Percentiles rank a stretch among this genome's conserved stretches.
phyloP scores from a whole-genome alignment of 2,797 vertebrate genomes.

The Pseudochirops corinnae region DNA sequence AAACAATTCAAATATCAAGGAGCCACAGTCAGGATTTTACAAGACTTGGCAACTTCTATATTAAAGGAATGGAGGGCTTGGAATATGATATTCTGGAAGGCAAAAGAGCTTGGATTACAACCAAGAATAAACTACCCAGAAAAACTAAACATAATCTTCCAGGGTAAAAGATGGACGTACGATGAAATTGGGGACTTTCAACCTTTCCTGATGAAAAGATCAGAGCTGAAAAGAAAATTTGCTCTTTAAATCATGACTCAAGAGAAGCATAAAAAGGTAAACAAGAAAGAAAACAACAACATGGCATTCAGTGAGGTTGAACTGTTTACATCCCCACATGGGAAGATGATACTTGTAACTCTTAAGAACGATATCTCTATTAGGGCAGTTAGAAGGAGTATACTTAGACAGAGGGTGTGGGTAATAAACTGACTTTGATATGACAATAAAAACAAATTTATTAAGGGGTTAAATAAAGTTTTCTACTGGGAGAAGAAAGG shows the following conservation, averaged over 20 bases:
- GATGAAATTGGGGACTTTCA: background rate
- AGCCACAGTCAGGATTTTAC: too few species aligned
- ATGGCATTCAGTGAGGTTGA: background rate
- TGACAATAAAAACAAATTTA: background rate
- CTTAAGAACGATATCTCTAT: background rate
- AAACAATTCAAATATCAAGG: too few species aligned
- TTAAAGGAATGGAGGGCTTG: too few species aligned
- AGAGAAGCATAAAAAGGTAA: background rate
- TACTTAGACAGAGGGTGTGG: background rate
- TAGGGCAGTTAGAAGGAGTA: background rate
- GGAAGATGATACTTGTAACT: background rate
- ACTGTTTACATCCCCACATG: background rate
- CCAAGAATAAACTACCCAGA: background rate
- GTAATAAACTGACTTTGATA: background rate
- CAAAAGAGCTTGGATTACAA: background rate
- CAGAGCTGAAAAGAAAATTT: background rate
- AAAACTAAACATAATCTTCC: background rate
- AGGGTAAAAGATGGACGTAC: background rate
- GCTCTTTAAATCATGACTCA: background rate
- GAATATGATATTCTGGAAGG: background rate
- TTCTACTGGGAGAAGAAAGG: background rate
- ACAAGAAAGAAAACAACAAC: background rate
- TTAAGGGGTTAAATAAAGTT: background rate
- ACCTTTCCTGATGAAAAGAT: background rate
- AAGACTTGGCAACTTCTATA: too few species aligned